Conservation (phyloP, 2,888 invertebrate genomes). For the Ommatoiulus sabulosus region DNA sequence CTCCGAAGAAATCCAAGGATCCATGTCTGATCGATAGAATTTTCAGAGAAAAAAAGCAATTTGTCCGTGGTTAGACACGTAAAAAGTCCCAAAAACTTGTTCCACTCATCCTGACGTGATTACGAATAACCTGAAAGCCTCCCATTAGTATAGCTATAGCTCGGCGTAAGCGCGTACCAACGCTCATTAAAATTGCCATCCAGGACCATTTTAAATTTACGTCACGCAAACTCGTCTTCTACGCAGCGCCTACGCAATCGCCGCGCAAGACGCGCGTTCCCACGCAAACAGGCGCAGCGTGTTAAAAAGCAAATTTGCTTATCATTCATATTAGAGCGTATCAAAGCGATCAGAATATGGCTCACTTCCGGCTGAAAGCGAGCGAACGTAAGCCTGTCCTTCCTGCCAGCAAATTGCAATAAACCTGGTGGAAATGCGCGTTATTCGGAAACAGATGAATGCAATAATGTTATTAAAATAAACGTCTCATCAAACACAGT, state of each 20-base stretch:
- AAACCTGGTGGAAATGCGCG: conserved; percentile 10
- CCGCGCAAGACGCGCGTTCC: not conserved
- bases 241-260: not conserved
- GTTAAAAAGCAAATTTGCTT: conserved; percentile 25
- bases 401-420: conserved; percentile 15
- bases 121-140: too few relatives aligned
- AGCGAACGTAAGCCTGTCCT: conserved; percentile 38
- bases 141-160: not conserved
- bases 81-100: too few relatives aligned
- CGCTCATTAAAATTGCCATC: conserved; percentile 20
- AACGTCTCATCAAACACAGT: not conserved
- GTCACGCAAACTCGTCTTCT: not conserved
- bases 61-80: too few relatives aligned
- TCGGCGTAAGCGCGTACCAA: not conserved
- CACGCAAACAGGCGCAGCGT: not conserved
- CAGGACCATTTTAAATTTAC: conserved; percentile 8
- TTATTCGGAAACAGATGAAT: not conserved
- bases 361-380: conserved; percentile 15
- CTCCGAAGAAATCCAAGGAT: too few relatives aligned
- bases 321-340: conserved; percentile 24
- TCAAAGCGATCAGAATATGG: conserved; percentile 43
- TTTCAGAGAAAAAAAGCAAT: too few relatives aligned
- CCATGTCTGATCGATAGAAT: too few relatives aligned
- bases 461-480: conserved; percentile 4
- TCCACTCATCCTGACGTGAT: too few relatives aligned